Conservation (phyloP, 64 coral and sea anemone species). For the Hydrozoanthus tunicans region DNA sequence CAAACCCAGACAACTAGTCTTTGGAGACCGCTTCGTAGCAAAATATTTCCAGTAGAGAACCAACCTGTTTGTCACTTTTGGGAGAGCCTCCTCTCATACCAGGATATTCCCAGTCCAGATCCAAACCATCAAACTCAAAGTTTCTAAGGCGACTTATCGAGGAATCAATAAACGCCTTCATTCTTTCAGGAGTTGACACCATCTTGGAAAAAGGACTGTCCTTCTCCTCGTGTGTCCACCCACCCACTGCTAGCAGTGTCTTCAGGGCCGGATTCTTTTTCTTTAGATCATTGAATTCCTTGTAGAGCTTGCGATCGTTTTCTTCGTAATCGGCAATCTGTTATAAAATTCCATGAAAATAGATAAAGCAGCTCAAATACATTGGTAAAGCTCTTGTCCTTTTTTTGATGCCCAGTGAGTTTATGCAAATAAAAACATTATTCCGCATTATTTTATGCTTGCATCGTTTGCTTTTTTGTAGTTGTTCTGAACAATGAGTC, state of each 20-base stretch:
- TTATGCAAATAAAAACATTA: not conserved
- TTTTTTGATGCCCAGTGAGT: not conserved
- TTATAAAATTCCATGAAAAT: not conserved
- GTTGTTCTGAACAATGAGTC: too few relatives aligned
- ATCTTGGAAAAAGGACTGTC: slow-evolving; percentile 30
- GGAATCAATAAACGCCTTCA: slow-evolving; percentile 44
- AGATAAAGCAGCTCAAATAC: not conserved
- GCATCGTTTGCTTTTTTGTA: too few relatives aligned
- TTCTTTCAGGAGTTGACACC: slow-evolving; percentile 23
- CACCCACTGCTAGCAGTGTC: slow-evolving; percentile 14
- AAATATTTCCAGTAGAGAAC: not conserved
- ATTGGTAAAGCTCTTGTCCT: not conserved
- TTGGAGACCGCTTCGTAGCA: not conserved
- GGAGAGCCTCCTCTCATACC: not conserved
- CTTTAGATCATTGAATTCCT: not conserved
- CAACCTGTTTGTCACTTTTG: not conserved
- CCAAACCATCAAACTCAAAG: slow-evolving; percentile 18
- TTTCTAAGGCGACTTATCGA: not conserved
- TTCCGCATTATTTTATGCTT: too few relatives aligned
- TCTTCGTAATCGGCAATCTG: slow-evolving; percentile 8
- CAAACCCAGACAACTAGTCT: not conserved
- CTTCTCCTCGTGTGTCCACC: slow-evolving; percentile 5
- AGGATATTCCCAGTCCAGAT: slow-evolving; percentile 21
- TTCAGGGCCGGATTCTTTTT: not conserved
- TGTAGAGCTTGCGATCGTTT: not conserved